Conservation (phyloP, 1,140 invertebrate species). For the Asbolus verrucosus region DNA sequence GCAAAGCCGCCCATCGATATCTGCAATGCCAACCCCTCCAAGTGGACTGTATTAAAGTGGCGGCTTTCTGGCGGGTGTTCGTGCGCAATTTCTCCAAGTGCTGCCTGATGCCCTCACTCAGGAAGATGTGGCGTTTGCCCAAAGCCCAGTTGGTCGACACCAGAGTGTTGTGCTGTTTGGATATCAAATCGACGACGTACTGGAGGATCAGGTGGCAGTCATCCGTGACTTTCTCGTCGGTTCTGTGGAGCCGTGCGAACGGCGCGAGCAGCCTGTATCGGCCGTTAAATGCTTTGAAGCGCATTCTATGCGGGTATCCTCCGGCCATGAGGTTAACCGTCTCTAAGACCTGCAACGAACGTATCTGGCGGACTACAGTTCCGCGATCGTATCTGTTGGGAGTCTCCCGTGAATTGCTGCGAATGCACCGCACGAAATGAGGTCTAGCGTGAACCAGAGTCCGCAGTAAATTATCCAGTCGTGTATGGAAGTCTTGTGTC, state of each 20-base stretch:
- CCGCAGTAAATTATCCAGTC: constrained; percentile 90
- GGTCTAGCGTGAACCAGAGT: constrained; percentile 93
- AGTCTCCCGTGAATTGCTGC: constrained; percentile 84
- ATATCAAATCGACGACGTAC: constrained; percentile 66
- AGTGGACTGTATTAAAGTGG: constrained; percentile 80
- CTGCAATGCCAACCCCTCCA: constrained; percentile 85
- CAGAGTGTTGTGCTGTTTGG: constrained; percentile 68
- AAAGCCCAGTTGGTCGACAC: constrained; percentile 87
- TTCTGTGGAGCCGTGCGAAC: constrained; percentile 77
- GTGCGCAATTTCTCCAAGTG: constrained; percentile 84
- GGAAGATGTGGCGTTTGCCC: constrained; percentile 92
- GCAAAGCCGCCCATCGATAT: constrained; percentile 75
- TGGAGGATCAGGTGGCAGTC: constrained; percentile 85
- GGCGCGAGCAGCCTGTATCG: constrained; percentile 86
- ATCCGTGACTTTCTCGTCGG: constrained; percentile 85
- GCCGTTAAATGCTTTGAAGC: constrained; percentile 92
- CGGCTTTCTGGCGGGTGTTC: constrained; percentile 81
- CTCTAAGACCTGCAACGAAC: constrained; percentile 92
- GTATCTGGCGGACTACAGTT: constrained; percentile 86
- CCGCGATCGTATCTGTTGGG: constrained; percentile 83
- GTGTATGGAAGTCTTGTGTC: constrained; percentile 94
- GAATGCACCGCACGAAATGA: constrained; percentile 93
- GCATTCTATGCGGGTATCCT: constrained; percentile 93
- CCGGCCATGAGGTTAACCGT: constrained; percentile 95
- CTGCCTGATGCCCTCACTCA: constrained; percentile 93